These are phyloP conservation scores for Psettodes erumei DNA, from an alignment of 2,113 vertebrate species.

Conservation along the genomic window DNA sequence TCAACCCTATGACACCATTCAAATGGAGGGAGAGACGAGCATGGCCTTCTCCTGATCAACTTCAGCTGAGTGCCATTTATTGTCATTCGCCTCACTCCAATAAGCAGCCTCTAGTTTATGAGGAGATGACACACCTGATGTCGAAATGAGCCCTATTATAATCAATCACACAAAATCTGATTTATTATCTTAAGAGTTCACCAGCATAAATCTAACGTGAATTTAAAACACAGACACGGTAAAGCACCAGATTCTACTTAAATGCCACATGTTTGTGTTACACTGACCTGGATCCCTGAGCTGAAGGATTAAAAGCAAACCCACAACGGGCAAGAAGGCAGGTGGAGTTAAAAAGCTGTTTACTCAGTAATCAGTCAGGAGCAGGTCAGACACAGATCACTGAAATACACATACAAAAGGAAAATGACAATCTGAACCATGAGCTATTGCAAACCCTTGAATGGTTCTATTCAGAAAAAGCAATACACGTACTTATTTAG, in stretches of 20 bases:
- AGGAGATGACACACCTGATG: constrained; percentile 29
- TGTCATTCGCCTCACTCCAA: constrained; percentile 19
- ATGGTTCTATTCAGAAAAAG: too few relatives aligned
- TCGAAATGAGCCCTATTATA: neutral
- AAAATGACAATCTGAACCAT: neutral
- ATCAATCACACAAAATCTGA: constrained; percentile 27
- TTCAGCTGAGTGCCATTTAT: constrained; percentile 46
- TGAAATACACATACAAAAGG: too few relatives aligned
- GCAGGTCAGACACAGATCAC: too few relatives aligned
- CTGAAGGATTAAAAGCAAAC: neutral
- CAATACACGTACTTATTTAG: too few relatives aligned
- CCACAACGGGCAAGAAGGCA: neutral
- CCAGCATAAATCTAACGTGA: neutral
- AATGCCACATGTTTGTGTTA: neutral
- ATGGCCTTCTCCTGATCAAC: constrained; percentile 48
- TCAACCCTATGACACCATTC: constrained; percentile 33
- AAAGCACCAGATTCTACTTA: neutral
- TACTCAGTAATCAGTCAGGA: neutral
- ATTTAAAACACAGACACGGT: neutral
- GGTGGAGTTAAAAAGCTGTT: constrained; percentile 5
- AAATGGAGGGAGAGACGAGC: constrained; percentile 45
- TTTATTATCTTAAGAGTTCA: constrained; percentile 24
- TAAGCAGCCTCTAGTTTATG: constrained; percentile 16
- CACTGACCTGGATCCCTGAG: neutral
- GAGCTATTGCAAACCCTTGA: neutral